These are phyloP conservation scores for Callimorpha dominula DNA, from an alignment of 2,888 invertebrate species.

Conservation along the genomic window DNA sequence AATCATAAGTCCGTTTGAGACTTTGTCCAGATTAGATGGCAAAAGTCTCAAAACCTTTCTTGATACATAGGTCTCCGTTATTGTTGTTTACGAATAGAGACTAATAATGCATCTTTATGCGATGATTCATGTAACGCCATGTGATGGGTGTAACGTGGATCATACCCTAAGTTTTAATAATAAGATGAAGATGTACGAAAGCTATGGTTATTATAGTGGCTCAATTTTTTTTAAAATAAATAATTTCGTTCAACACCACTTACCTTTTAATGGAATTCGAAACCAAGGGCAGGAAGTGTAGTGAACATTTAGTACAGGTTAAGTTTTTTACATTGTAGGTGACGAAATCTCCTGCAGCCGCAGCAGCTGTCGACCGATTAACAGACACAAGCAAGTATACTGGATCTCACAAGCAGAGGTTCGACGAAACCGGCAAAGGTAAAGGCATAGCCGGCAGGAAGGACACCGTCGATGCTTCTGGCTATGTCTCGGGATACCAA, in stretches of 20 bases:
- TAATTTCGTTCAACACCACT: too few species aligned
- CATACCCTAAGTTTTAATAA: too few species aligned
- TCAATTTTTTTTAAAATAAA: too few species aligned
- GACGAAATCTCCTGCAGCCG: slow-evolving; percentile 80
- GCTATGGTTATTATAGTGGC: too few species aligned
- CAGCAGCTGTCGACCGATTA: slow-evolving; percentile 90
- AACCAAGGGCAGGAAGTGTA: neutral
- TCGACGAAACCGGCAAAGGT: slow-evolving; percentile 94
- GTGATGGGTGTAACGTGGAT: too few species aligned
- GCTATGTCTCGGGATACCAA: slow-evolving; percentile 94
- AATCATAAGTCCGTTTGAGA: too few species aligned
- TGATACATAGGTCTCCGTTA: neutral
- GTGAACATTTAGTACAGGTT: neutral
- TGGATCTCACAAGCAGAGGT: slow-evolving; percentile 94
- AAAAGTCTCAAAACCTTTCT: neutral
- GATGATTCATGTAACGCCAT: too few species aligned
- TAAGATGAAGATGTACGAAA: too few species aligned
- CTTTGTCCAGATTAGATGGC: neutral
- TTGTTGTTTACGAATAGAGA: neutral
- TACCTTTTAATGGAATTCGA: too few species aligned
- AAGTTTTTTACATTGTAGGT: slow-evolving; percentile 61
- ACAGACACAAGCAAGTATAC: slow-evolving; percentile 96
- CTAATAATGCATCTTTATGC: too few species aligned
- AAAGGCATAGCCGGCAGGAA: slow-evolving; percentile 95
- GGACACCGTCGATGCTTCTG: slow-evolving; percentile 90